Evolutionary conservation across 2,113 vertebrate species (phyloP), one percentile per base, ranked within the genome.

Genomic region (Cynocephalus volans): DNA sequence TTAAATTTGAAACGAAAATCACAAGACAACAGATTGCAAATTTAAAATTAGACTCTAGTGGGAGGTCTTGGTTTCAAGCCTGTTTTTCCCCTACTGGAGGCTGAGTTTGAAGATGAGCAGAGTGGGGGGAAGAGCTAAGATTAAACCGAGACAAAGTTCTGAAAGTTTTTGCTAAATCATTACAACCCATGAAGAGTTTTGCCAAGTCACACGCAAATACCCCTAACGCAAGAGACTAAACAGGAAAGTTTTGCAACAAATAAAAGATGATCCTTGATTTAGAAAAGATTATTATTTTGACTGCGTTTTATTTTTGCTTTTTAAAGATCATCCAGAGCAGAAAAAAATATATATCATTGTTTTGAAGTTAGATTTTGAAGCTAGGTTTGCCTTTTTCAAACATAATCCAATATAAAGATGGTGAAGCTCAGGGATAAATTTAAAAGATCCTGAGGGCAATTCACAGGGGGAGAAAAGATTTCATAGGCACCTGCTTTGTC

Each of bases 11-110:
- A 98, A 97, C 90, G 6, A 97, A 98, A 98, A 98, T 99, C 98
- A 84, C 97, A 99, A 98, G 98, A 99, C 98, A 98, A 98, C 99
- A 99, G 98, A 98, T 98, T 99, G 99, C 97, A 97, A 96, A 98
- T 98, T 97, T 98, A 99, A 99, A 99, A 99, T 99, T 99, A 99
- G 99, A 98, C 98, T 98, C 97, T 97, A 94, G 99, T 99, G 98
- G 98, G 99, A 98, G 98, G 98, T 95, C 97, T 97, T 98, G 98
- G 97, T 99, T 98, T 98, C 96, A 96, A 98, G 98, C 98, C 98
- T 92, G 96, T 98, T 98, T 98, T 98, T 98, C 97, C 98, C 96
- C 97, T 98, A 94, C 98, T 96, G 96, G 97, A 98, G 97, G 75
- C 89, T 1, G 93, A 95, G 96, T 97, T 96, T 76, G 33, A 97